Evolutionary conservation across 2,888 invertebrate species (phyloP).

Genomic region (Ichneumoninae sp.): DNA sequence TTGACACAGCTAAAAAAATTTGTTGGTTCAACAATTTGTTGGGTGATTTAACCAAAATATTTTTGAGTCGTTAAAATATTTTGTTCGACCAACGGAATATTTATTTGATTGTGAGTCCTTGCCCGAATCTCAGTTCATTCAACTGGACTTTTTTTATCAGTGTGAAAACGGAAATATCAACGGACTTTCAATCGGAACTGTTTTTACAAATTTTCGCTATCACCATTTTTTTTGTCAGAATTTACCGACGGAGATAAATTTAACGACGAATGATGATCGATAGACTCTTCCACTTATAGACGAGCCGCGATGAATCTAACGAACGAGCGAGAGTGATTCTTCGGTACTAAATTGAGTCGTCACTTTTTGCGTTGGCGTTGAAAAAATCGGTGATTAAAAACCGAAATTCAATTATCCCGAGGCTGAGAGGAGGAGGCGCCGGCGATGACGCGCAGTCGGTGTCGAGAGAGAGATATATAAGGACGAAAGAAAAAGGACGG

Average conservation of each 20-base stretch:
- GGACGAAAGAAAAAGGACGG: slow-evolving; percentile 37
- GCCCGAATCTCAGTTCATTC: too few species aligned
- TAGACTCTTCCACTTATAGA: slow-evolving; percentile 16
- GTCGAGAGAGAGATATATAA: slow-evolving; percentile 44
- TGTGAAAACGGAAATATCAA: too few species aligned
- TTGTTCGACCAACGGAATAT: too few species aligned
- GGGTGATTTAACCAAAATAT: too few species aligned
- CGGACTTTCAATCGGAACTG: neutral
- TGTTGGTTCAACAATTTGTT: too few species aligned
- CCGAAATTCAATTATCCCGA: slow-evolving; percentile 63
- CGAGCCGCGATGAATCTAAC: neutral
- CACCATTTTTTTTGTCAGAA: neutral
- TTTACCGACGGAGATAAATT: slow-evolving; percentile 3
- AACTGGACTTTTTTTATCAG: too few species aligned
- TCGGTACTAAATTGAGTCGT: slow-evolving; percentile 61
- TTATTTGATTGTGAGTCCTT: too few species aligned
- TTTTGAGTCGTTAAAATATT: too few species aligned
- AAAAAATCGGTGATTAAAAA: slow-evolving; percentile 65
- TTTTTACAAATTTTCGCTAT: too few species aligned
- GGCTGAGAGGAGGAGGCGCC: slow-evolving; percentile 60
- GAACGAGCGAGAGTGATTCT: slow-evolving; percentile 54
- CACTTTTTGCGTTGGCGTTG: slow-evolving; percentile 46
- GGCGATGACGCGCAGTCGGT: slow-evolving; percentile 47
- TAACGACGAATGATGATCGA: slow-evolving; percentile 22
- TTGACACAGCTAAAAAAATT: too few species aligned